Evolutionary conservation across 2,797 vertebrate genomes (phyloP).

Genomic region (Leptatherina wallacei): DNA sequence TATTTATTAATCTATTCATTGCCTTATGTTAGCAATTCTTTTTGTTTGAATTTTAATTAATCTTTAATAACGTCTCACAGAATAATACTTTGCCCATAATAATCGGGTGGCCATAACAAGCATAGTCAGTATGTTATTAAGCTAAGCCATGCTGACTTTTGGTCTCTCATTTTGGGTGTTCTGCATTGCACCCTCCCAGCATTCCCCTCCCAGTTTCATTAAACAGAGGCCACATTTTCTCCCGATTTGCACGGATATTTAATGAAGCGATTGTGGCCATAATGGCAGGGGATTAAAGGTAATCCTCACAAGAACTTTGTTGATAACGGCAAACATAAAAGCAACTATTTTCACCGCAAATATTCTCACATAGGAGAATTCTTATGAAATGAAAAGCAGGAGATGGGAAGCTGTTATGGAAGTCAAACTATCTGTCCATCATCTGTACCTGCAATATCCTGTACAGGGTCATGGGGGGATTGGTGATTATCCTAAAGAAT

Average conservation of each 20-base stretch:
- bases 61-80: conserved; percentile 57
- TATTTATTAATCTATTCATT: conserved; percentile 31
- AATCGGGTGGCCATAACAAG: conserved; percentile 56
- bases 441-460: neutral
- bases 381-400: neutral
- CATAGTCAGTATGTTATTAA: conserved; percentile 59
- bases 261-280: conserved; percentile 73
- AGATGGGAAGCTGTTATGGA: neutral
- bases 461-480: neutral
- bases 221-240: conserved; percentile 64
- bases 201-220: conserved; percentile 65
- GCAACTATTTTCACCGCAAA: conserved; percentile 46
- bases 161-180: conserved; percentile 54
- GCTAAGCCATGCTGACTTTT: conserved; percentile 59
- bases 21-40: conserved; percentile 50
- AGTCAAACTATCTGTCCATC: neutral
- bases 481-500: neutral
- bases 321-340: conserved; percentile 76
- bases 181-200: conserved; percentile 58
- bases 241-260: conserved; percentile 73
- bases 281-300: conserved; percentile 70
- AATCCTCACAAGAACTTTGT: conserved; percentile 73
- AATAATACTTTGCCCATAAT: conserved; percentile 58
- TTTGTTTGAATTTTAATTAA: conserved; percentile 64
- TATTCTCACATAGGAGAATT: conserved; percentile 7